These are phyloP conservation scores for Kudoa iwatai DNA, from an alignment of 30 jellyfish, hydroid and myxozoan genomes.

Conservation along the genomic window DNA sequence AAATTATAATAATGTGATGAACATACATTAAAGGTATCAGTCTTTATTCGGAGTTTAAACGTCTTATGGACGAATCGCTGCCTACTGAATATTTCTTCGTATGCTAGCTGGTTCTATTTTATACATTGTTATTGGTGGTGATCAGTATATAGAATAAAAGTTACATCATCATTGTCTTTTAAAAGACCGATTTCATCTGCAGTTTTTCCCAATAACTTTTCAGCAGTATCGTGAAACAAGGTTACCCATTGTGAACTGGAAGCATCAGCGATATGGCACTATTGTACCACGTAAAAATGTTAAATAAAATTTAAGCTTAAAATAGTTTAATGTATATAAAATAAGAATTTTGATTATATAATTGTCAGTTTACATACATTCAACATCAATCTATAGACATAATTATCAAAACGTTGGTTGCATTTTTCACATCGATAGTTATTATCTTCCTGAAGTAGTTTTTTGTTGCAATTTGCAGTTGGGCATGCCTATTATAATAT, in stretches of 20 bases:
- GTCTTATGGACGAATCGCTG: slow-evolving; percentile 21
- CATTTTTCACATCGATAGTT: slow-evolving; percentile 79
- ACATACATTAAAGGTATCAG: slow-evolving; percentile 67
- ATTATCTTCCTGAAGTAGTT: slow-evolving; percentile 41
- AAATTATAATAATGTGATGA: background rate
- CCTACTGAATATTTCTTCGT: slow-evolving; percentile 10
- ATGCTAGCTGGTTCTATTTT: slow-evolving; percentile 23
- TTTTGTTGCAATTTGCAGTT: slow-evolving; percentile 68
- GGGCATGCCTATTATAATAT: slow-evolving; percentile 52
- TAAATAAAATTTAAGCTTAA: background rate
- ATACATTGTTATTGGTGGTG: background rate
- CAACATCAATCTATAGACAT: slow-evolving; percentile 28
- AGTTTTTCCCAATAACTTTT: slow-evolving; percentile 15
- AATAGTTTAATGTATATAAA: background rate
- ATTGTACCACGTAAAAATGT: background rate
- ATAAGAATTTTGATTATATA: background rate
- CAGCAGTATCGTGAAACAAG: slow-evolving; percentile 75
- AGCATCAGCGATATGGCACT: slow-evolving; percentile 49
- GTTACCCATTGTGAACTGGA: slow-evolving; percentile 65
- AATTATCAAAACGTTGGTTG: slow-evolving; percentile 32
- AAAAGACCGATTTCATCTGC: slow-evolving; percentile 26
- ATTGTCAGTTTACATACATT: slow-evolving; percentile 9
- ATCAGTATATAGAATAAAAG: background rate
- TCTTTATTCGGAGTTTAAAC: slow-evolving; percentile 53
- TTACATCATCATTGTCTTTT: slow-evolving; percentile 7